Percentiles rank a stretch among this genome's conserved stretches.
phyloP scores from a whole-genome alignment of 2,888 invertebrate genomes.

The Pharmacophagus antenor region DNA sequence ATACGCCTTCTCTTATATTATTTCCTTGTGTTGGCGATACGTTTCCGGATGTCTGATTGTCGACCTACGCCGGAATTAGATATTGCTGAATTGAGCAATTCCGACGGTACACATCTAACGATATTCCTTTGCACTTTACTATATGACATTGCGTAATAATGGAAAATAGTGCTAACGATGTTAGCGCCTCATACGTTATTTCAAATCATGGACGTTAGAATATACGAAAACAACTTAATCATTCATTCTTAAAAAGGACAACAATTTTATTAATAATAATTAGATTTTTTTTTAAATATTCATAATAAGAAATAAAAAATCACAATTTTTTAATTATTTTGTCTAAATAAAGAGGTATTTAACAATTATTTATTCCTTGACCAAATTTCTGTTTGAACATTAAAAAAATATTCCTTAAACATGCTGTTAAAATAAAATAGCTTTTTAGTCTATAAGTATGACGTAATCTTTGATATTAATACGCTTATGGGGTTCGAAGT shows the following conservation, averaged over 20 bases:
- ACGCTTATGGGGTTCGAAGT: slow-evolving; percentile 5
- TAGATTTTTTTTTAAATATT: too few relatives aligned
- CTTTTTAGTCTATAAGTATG: neutral
- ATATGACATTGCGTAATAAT: slow-evolving; percentile 28
- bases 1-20: slow-evolving; percentile 56
- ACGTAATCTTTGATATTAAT: neutral
- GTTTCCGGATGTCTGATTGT: slow-evolving; percentile 54
- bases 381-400: too few relatives aligned
- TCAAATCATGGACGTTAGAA: neutral
- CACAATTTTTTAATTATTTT: too few relatives aligned
- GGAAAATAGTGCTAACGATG: neutral
- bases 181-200: neutral
- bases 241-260: neutral
- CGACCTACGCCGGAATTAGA: slow-evolving; percentile 32
- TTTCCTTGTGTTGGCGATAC: slow-evolving; percentile 47
- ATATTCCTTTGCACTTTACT: slow-evolving; percentile 5
- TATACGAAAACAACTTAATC: neutral
- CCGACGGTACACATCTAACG: neutral
- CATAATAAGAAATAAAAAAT: too few relatives aligned
- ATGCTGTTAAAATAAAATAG: too few relatives aligned
- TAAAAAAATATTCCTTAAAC: too few relatives aligned
- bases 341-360: too few relatives aligned
- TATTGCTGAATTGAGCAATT: slow-evolving; percentile 25
- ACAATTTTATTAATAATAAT: neutral
- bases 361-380: too few relatives aligned